Evolutionary conservation across 2,113 vertebrate species (phyloP), one percentile per base, ranked within the genome.

Genomic region (Ochotona princeps): DNA sequence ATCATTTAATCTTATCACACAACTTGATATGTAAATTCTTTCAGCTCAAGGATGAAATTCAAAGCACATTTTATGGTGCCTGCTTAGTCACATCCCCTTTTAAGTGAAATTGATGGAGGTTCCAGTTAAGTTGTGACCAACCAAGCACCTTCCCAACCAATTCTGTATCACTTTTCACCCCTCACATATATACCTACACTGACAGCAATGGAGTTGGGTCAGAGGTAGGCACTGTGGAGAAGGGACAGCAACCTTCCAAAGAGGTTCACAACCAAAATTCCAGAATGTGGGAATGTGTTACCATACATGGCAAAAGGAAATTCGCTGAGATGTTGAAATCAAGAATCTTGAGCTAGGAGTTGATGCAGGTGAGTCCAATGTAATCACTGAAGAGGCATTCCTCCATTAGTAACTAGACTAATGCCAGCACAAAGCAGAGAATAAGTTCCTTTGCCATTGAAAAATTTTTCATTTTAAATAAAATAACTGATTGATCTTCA

Each of bases 1-100:
- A 10, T 65, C 54, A 92, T 49, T 79, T 65, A 78, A 79, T 73
- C 80, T 92, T 86, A 63, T 60, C 57, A 66, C 75, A 13, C 5
- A 70, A 30, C 79, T 89, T 83, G 67, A 88, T 67, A 86, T 51
- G 13, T 32, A 92, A 94, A 92, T 11, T 15, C 25, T 82, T 78
- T 86, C 13, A 83, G 35, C 35, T 57, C 49, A 94, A 13, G 9
- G 8, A 67, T 30, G 20, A 69, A 47, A 9, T 15, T 85, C 81
- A 49, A 83, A 67, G 12, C 72, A 61, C 30, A 3, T 51, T 72
- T 80, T 84, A 84, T 32, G 30, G 32, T 26, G 23, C 2, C 47
- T 90, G 18, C 8, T 79, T 83, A 79, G 61, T 7, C 20, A 66
- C 38, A 81, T 78, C 47, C 4, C 2, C 4, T 76, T 96, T 83